Evolutionary conservation across 37 sponge, comb jelly and placozoan genomes (phyloP).

Genomic region (Theonella swinhoei): DNA sequence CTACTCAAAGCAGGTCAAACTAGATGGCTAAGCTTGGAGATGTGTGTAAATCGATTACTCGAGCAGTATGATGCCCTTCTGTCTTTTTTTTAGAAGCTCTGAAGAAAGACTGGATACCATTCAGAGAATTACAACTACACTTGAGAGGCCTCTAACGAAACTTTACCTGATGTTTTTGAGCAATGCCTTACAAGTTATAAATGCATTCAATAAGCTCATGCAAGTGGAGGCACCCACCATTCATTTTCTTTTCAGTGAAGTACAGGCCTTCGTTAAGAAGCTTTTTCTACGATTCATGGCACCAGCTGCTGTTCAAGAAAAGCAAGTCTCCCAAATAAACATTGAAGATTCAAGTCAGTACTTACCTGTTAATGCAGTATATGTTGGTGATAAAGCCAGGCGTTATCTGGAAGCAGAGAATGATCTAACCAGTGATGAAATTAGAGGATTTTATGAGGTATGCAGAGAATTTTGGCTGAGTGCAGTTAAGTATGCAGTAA

Average conservation of each 20-base stretch:
- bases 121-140: background rate
- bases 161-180: background rate
- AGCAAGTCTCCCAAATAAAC: too few relatives aligned
- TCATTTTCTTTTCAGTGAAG: background rate
- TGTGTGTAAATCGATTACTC: slow-evolving; percentile 9
- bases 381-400: background rate
- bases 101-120: background rate
- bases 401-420: background rate
- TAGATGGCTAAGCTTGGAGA: slow-evolving; percentile 29
- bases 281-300: background rate
- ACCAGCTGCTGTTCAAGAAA: background rate
- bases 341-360: background rate
- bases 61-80: background rate
- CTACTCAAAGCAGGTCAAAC: slow-evolving; percentile 31
- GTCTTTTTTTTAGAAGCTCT: slow-evolving; percentile 4
- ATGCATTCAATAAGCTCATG: slow-evolving; percentile 3
- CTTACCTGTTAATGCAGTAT: background rate
- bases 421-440: background rate
- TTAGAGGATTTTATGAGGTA: background rate
- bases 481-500: background rate
- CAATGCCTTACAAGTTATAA: background rate
- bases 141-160: background rate
- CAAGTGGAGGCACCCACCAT: background rate
- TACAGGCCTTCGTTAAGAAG: background rate
- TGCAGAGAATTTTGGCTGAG: background rate